These are phyloP conservation scores for Nasonia giraulti DNA, from an alignment of 1,140 invertebrate species.

Conservation along the genomic window DNA sequence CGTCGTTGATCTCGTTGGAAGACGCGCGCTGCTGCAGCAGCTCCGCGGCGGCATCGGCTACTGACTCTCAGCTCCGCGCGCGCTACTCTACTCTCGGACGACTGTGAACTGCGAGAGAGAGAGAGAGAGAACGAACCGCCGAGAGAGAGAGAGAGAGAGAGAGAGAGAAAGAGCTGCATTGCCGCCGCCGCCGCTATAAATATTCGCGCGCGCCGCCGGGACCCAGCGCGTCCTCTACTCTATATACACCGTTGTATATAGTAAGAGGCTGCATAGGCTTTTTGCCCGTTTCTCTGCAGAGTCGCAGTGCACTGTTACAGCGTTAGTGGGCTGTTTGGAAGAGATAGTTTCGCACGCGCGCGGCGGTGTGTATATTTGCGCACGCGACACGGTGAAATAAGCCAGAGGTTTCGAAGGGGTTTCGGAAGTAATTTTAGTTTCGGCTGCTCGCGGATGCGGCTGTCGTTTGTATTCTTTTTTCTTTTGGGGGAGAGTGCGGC, in stretches of 20 bases:
- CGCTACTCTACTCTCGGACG: no score
- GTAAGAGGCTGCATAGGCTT: background rate
- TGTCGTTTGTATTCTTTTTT: background rate
- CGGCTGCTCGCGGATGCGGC: no score
- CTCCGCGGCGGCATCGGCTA: background rate
- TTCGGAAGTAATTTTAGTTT: constrained; percentile 1
- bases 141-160: background rate
- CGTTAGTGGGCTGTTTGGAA: background rate
- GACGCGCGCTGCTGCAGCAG: background rate
- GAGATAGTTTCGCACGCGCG: background rate
- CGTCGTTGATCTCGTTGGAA: background rate
- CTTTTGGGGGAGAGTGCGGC: no score
- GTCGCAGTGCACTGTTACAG: no score
- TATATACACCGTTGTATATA: constrained; percentile 5
- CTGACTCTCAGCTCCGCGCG: background rate
- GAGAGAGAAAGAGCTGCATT: background rate
- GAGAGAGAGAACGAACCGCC: background rate
- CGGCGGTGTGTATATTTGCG: background rate
- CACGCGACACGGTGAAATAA: background rate
- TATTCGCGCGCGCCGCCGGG: background rate
- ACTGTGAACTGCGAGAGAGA: no score
- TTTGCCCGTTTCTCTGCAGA: background rate
- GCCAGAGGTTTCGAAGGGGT: background rate
- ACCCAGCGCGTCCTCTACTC: background rate
- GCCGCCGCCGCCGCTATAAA: background rate